Evolutionary conservation across 2,888 invertebrate genomes (phyloP).

Genomic region (Leptinotarsa tumamoca): DNA sequence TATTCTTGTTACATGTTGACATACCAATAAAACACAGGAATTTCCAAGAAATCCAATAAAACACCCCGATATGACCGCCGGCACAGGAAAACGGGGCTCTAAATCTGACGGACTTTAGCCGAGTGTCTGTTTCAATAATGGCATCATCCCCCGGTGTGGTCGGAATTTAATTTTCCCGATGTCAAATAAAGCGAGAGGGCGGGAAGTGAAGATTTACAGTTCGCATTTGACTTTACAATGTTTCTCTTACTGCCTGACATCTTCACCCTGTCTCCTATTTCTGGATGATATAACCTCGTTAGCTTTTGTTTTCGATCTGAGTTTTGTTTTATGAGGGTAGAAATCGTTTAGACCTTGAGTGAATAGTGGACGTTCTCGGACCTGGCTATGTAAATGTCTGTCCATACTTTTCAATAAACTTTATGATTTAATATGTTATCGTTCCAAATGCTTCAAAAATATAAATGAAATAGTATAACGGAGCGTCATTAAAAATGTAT

Average conservation of each 20-base stretch:
- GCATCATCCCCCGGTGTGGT: conserved; percentile 44
- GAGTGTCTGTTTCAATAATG: conserved; percentile 56
- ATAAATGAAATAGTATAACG: background rate
- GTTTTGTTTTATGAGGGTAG: conserved; percentile 27
- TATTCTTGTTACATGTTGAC: conserved; percentile 5
- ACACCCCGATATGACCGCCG: conserved; percentile 36
- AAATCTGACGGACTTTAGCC: conserved; percentile 38
- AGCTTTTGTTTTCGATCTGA: conserved; percentile 26
- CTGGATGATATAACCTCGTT: conserved; percentile 24
- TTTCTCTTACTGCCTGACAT: conserved; percentile 61
- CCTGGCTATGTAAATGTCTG: background rate
- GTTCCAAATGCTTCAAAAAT: background rate
- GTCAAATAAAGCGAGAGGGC: conserved; percentile 61
- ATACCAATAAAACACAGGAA: conserved; percentile 22
- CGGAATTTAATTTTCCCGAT: conserved; percentile 59
- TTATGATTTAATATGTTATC: background rate
- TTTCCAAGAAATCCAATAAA: conserved; percentile 39
- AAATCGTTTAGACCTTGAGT: conserved; percentile 8
- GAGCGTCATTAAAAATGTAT: background rate
- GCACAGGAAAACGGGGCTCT: conserved; percentile 36
- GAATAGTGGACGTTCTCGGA: conserved; percentile 8
- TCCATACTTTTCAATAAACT: background rate
- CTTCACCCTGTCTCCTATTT: conserved; percentile 53
- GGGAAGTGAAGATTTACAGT: conserved; percentile 61
- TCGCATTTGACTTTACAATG: conserved; percentile 65